Percentiles rank a stretch among this genome's conserved stretches.
Conservation (phyloP, 2,113 vertebrate genomes). For the Forbesichthys papilliferus region DNA sequence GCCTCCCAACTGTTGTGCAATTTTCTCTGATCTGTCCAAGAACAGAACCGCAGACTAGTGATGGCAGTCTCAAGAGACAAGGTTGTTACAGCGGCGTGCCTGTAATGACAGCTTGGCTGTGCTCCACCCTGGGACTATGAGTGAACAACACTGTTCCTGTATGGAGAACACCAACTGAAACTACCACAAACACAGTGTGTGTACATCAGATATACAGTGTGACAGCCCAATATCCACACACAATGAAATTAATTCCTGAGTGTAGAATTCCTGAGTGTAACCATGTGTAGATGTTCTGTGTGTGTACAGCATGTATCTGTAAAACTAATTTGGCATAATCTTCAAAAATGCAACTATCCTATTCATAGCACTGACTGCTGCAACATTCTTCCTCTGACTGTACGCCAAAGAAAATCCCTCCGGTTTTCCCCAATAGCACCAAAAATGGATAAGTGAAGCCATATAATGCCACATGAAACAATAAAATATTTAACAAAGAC, state of each 20-base stretch:
- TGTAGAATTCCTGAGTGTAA: too few species aligned
- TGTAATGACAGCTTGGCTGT: slow-evolving; percentile 1
- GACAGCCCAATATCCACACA: background rate
- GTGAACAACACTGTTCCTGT: slow-evolving; percentile 22
- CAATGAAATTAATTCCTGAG: too few species aligned
- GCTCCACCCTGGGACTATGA: slow-evolving; percentile 23
- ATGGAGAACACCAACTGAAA: background rate
- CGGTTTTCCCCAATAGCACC: too few species aligned
- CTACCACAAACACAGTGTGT: background rate
- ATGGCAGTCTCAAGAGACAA: slow-evolving; percentile 17
- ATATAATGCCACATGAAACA: too few species aligned
- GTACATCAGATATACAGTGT: background rate
- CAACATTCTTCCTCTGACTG: too few species aligned
- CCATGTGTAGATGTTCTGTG: too few species aligned
- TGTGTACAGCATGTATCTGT: too few species aligned
- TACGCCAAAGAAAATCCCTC: too few species aligned
- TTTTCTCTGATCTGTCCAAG: slow-evolving; percentile 18
- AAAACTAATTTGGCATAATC: background rate
- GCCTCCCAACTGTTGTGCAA: background rate
- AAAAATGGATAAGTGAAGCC: too few species aligned
- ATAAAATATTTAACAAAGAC: too few species aligned
- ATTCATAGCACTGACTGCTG: too few species aligned
- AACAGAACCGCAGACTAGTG: slow-evolving; percentile 10
- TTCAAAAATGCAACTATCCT: too few species aligned
- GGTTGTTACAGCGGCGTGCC: slow-evolving; percentile 30